Evolutionary conservation across 1,140 invertebrate species (phyloP), one percentile per base, ranked within the genome.

Genomic region (Diploscapter pachys): DNA sequence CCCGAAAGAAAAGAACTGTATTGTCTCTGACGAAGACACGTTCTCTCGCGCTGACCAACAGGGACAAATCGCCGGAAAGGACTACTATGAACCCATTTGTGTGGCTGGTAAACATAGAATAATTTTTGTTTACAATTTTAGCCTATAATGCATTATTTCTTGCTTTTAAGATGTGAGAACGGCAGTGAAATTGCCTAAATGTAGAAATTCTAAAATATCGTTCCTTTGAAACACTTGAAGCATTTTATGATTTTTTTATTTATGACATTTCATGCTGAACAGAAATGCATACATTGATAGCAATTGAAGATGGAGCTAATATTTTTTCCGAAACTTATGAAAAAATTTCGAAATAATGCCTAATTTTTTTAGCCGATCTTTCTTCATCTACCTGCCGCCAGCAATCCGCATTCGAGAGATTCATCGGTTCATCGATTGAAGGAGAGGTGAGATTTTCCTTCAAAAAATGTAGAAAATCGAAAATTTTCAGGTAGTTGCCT

Each of bases 1-100:
- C 73, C 83, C 84, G 51, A 69, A 77, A 48, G 83, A 85, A 62
- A 85, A 85, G 79, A 85, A 86, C 65, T 85, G 83, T 69, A 85
- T 85, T 65, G 83, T 85, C 62, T 82, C 80, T 57, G 83, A 85
- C 76, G 83, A 85, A 70, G 83, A 85, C 71, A 85, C 84, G 8
- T 86, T 82, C 77, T 86, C 83, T n/a, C 78, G 83, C 31, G 83
- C 83, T 49, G 83, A 85, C 68, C 83, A 85, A 76, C 83, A 85
- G 73, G 83, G 82, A 62, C 73, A 78, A 57, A 84, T 85, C 50
- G 73, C 82, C 57, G 78, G 63, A 64, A 85, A 85, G 66, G 83
- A 85, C 70, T 85, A 85, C 71, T 85, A 85, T 63, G 83, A 85
- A 73, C 83, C 83, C 13, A 83, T 85, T 74, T 85, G 83, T 73